Evolutionary conservation across 2,113 vertebrate species (phyloP).

Genomic region (Scophthalmus maximus): DNA sequence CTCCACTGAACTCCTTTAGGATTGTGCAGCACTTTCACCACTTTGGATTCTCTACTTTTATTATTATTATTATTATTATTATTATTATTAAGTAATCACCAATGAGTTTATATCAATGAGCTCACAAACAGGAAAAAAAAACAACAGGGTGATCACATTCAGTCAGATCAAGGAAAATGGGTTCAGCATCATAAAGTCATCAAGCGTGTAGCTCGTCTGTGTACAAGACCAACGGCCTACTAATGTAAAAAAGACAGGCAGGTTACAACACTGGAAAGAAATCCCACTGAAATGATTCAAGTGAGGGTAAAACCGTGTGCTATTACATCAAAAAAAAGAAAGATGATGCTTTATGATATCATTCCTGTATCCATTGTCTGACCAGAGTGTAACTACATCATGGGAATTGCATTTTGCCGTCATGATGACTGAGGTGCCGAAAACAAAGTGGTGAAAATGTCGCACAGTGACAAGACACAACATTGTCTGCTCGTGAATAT

Average conservation of each 20-base stretch:
- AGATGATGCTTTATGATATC: not conserved
- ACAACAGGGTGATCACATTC: not conserved
- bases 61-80: too few species aligned
- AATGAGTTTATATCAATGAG: not conserved
- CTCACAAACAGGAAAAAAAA: slow-evolving; percentile 3
- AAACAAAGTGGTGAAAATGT: slow-evolving; percentile 66
- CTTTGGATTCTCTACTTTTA: slow-evolving; percentile 50
- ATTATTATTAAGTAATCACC: slow-evolving; percentile 9
- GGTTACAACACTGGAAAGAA: not conserved
- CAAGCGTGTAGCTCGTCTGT: too few species aligned
- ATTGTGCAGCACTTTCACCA: slow-evolving; percentile 67
- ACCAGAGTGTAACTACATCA: not conserved
- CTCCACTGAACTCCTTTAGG: slow-evolving; percentile 41
- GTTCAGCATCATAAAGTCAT: too few species aligned
- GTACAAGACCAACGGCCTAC: too few species aligned
- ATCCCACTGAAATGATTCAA: not conserved
- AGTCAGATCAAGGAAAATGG: not conserved
- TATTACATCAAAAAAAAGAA: not conserved
- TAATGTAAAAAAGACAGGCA: not conserved
- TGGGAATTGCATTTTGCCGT: not conserved
- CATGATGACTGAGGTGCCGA: not conserved
- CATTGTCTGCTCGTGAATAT: slow-evolving; percentile 11
- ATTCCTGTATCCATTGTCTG: too few species aligned
- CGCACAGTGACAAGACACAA: slow-evolving; percentile 24
- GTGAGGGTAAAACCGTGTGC: not conserved